Evolutionary conservation across 2,797 vertebrate species (phyloP).

Genomic region (Acipenser ruthenus): DNA sequence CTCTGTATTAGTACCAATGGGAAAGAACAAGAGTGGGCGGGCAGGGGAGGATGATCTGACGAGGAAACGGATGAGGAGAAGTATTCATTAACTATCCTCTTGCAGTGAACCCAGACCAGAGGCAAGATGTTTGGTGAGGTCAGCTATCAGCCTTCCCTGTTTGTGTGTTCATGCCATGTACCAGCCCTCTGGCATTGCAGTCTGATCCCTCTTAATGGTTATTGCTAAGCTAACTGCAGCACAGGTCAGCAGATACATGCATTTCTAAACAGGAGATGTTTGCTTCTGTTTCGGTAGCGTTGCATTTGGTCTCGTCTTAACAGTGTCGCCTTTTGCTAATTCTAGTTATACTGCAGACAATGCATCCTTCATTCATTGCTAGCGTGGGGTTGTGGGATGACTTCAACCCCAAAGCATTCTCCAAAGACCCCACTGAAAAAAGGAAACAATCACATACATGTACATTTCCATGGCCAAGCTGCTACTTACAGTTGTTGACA

Average conservation of each 20-base stretch:
- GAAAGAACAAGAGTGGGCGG: neutral
- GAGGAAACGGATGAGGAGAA: neutral
- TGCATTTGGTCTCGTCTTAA: no score
- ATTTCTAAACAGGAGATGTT: constrained; percentile 11
- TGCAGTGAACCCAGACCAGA: neutral
- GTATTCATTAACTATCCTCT: constrained; percentile 7
- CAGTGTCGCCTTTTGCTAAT: no score
- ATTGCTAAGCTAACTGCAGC: no score
- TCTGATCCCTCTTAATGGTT: constrained; percentile 9
- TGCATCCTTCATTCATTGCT: no score
- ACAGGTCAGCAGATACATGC: no score
- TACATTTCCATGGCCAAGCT: no score
- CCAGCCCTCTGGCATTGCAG: neutral
- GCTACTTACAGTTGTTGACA: no score
- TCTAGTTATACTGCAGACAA: no score
- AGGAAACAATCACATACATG: no score
- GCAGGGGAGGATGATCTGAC: neutral
- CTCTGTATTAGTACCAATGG: neutral
- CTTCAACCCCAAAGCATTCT: no score
- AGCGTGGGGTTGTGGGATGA: no score
- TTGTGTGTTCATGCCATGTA: neutral
- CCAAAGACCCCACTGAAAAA: no score
- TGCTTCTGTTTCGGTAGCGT: neutral
- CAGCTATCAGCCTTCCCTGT: neutral
- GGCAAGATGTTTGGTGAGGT: neutral